Evolutionary conservation across 2,797 vertebrate genomes (phyloP), one percentile per base, ranked within the genome.

Genomic region (Amblyopsis hoosieri): DNA sequence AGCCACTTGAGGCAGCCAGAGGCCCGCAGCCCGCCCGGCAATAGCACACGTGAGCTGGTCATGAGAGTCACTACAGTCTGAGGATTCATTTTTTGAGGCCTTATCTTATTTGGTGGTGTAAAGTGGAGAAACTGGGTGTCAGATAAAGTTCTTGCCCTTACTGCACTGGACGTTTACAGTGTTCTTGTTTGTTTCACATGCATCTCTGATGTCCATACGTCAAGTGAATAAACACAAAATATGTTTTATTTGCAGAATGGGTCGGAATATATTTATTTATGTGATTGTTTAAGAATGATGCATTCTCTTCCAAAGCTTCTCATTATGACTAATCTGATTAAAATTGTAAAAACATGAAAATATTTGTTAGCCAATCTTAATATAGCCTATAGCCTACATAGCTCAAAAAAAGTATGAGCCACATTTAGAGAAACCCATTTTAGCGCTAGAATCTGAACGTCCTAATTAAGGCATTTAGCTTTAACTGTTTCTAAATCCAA

Each of bases 41-140:
- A 81, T 74, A 88, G 92, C 90, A 94, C 94, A 91, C 94, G 97
- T 87, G 98, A 99, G 94, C 94, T 99, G 83, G 97, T 99, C 87
- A 99, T 99, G 98, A 96, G 98, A 87, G 98, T 99, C 80, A 99
- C 98, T 0, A 99, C 97, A 1, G 98, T 99, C 85, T 99, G 94
- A 98, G 78, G 82, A 87, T 79, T 85, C 85, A 71, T 42, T 8
- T 66, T 66, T 51, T 69, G 79, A 93, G 89, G 93, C 93, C 88
- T 91, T 93, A 94, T 71, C 71, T 72, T 80, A 75, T 52, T 68
- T 1, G 53, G 70, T 71, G 70, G 67, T 53, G 73, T 59, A 67
- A 59, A 49, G 81, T 76, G 78, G 73, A 68, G 56, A 57, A 80
- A 85, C 73, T 78, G 71, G 77, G 68, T 66, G 72, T 79, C 76